Conservation (phyloP, 2,888 invertebrate species). For the Hemistola chrysoprasaria region DNA sequence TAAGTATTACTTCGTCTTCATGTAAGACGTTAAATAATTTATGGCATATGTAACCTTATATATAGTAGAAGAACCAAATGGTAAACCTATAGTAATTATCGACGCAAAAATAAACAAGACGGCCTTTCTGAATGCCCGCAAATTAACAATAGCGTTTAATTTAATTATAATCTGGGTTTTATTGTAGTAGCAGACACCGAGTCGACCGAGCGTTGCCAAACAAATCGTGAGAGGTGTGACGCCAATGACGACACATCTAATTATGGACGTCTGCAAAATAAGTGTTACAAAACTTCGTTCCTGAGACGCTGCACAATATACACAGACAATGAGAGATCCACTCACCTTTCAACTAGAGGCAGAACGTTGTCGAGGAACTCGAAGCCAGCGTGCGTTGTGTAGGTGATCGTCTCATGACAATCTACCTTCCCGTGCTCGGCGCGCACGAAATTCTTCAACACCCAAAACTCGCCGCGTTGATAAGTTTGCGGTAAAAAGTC, state of each 20-base stretch:
- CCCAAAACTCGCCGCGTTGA: constrained; percentile 93
- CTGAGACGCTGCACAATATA: constrained; percentile 6
- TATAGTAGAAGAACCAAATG: no score
- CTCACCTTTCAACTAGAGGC: constrained; percentile 89
- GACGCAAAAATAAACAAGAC: no score
- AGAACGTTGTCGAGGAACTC: constrained; percentile 95
- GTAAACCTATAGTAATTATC: no score
- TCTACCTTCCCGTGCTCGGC: constrained; percentile 85
- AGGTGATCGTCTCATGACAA: constrained; percentile 94
- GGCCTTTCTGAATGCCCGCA: neutral
- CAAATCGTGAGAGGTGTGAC: constrained; percentile 44
- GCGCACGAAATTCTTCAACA: constrained; percentile 92
- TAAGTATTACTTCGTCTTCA: no score
- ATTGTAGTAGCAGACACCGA: constrained; percentile 28
- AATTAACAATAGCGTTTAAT: constrained; percentile 14
- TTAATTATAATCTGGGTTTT: constrained; percentile 9
- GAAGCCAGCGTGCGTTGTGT: constrained; percentile 95
- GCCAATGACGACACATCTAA: constrained; percentile 42
- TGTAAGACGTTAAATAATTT: no score
- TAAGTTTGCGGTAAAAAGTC: constrained; percentile 82
- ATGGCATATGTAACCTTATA: no score
- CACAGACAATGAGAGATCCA: constrained; percentile 23
- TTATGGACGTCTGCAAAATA: constrained; percentile 35
- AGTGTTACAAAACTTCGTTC: constrained; percentile 20
- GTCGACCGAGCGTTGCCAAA: constrained; percentile 42